Base-by-base conservation (phyloP, 2,797 vertebrate species). In the Choloepus didactylus region DNA sequence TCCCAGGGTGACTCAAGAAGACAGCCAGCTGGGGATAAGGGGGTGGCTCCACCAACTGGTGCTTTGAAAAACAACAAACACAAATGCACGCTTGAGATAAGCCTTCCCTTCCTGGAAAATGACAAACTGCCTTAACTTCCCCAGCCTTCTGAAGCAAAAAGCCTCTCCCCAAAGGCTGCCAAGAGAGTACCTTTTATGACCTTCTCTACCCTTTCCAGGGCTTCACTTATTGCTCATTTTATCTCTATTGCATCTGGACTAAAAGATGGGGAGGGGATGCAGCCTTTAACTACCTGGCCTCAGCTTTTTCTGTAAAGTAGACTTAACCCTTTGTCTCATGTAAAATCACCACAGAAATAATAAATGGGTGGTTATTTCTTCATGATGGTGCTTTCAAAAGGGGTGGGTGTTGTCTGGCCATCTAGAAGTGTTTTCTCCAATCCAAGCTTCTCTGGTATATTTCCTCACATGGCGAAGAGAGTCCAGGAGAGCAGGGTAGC, bases 21-120 rank as follows among this genome's bases (percentile, higher is more conserved):
- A 80, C 66, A 87, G 84, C 35, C 51, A 93, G 88, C 95, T 79
- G 77, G 77, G 76, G 46, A 91, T 82, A 69, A 96, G 76, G 6
- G 44, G 85, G 81, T 35, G 94, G 97, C 95, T 95, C 96, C 94
- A 93, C 94, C 96, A 96, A 93, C 96, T 94, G 93, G 87, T 95
- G 72, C 81, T 89, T 69, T 38, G 77, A 83, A 96, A 95, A 94
- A 93, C 86, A 95, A 88, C 94, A 67, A 67, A 94, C 38, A 87
- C 31, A 80, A 87, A 76, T 70, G 38, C 0, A 49, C 38, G 62
- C 38, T 77, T 9, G 25, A 91, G 31, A 60, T 14, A 5, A 18
- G 84, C 27, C 14, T 35, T 82, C 31, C 92, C 80, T 31, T 90
- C 31, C 85, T 8, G 35, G 44, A 92, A 35, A 9, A 62, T 54